A percentile compares a stretch with the other conserved stretches of the same genome.
phyloP scores from a whole-genome alignment of 2,888 invertebrate species.

The Bellardia pandia region DNA sequence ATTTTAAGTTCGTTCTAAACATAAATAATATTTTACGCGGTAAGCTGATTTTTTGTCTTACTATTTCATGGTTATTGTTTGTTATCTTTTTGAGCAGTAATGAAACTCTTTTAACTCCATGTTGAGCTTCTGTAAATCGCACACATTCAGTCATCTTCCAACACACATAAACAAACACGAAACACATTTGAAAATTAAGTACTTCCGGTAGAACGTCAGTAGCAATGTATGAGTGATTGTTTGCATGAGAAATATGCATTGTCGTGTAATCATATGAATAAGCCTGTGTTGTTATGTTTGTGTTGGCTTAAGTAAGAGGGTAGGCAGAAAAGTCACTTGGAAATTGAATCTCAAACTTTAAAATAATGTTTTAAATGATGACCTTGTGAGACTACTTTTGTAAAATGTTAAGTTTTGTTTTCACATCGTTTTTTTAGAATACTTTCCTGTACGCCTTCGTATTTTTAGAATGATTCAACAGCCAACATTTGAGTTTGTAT shows the following conservation, averaged over 20 bases:
- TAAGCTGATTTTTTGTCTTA: slow-evolving; percentile 3
- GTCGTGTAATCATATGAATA: slow-evolving; percentile 42
- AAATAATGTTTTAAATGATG: background rate
- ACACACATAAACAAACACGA: slow-evolving; percentile 1
- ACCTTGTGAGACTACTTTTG: too few relatives aligned
- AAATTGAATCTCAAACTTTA: too few relatives aligned
- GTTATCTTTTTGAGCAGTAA: slow-evolving; percentile 37
- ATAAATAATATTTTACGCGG: background rate
- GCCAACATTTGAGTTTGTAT: slow-evolving; percentile 34
- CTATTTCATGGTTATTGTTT: slow-evolving; percentile 48
- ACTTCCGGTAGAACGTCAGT: slow-evolving; percentile 67
- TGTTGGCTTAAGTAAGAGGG: background rate
- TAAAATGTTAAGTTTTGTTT: background rate
- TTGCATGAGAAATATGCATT: slow-evolving; percentile 59
- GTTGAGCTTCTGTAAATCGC: slow-evolving; percentile 47
- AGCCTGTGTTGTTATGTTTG: background rate
- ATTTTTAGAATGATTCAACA: slow-evolving; percentile 1
- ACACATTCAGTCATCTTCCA: background rate
- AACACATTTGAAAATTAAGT: slow-evolving; percentile 66
- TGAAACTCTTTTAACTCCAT: slow-evolving; percentile 44
- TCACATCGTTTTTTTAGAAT: too few relatives aligned
- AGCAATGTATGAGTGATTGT: slow-evolving; percentile 22
- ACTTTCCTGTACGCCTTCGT: background rate
- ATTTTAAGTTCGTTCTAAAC: background rate
- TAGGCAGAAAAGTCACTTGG: background rate